Percentiles rank a stretch among this genome's conserved stretches.
phyloP scores from a whole-genome alignment of 2,888 invertebrate genomes.

The Drosophila cognata region DNA sequence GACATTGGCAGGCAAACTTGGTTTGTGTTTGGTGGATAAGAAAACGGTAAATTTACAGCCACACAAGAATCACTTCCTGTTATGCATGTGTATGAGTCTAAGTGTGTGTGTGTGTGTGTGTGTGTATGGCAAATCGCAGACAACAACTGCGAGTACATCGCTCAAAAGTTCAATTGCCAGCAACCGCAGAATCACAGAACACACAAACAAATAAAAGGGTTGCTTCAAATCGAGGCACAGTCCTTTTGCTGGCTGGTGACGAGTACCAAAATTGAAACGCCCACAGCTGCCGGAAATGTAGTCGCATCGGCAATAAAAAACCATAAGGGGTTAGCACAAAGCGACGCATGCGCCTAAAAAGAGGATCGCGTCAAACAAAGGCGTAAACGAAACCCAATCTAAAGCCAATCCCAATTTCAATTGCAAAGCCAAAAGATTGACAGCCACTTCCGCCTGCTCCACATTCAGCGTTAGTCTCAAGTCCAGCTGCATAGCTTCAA shows the following conservation, averaged over 20 bases:
- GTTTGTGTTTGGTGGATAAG: slow-evolving; percentile 56
- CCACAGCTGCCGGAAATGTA: slow-evolving; percentile 80
- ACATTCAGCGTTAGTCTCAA: not conserved
- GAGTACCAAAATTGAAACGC: slow-evolving; percentile 73
- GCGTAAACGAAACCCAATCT: slow-evolving; percentile 12
- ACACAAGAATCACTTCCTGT: slow-evolving; percentile 50
- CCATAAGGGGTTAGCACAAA: slow-evolving; percentile 49
- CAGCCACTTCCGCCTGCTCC: slow-evolving; percentile 61
- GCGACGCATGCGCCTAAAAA: slow-evolving; percentile 54
- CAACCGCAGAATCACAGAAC: slow-evolving; percentile 50
- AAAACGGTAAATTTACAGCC: slow-evolving; percentile 78
- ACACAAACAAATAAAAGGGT: slow-evolving; percentile 8
- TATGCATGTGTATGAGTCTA: not conserved
- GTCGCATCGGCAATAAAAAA: slow-evolving; percentile 15
- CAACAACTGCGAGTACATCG: slow-evolving; percentile 54
- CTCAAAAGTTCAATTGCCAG: slow-evolving; percentile 59
- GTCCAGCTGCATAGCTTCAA: slow-evolving; percentile 21
- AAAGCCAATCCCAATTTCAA: slow-evolving; percentile 14
- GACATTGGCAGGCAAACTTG: slow-evolving; percentile 23
- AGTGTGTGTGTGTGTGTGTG: not conserved
- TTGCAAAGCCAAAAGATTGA: slow-evolving; percentile 49
- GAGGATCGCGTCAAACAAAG: slow-evolving; percentile 46
- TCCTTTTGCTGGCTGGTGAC: slow-evolving; percentile 31
- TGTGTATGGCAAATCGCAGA: slow-evolving; percentile 14
- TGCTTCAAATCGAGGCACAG: slow-evolving; percentile 12